Conservation (phyloP, 2,888 invertebrate species). For the Pteria penguin region DNA sequence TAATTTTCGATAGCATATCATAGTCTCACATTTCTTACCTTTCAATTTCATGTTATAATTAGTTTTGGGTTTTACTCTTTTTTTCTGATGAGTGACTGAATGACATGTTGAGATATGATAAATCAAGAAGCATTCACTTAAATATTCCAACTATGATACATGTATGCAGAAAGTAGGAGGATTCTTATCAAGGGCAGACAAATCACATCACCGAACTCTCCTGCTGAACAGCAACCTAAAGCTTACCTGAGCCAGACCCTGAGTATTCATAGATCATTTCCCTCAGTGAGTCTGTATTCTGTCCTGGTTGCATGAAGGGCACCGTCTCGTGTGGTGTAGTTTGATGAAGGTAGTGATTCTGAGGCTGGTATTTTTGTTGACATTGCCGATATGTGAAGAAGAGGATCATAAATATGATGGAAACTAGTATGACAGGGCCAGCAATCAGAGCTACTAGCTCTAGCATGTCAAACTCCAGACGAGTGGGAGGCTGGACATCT, state of each 20-base stretch:
- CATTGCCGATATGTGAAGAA: constrained; percentile 62
- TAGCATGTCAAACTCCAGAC: constrained; percentile 80
- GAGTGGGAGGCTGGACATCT: constrained; percentile 19
- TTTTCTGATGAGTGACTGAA: too few species aligned
- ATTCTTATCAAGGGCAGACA: too few species aligned
- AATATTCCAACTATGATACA: too few species aligned
- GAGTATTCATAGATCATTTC: constrained; percentile 82
- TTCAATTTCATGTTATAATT: too few species aligned
- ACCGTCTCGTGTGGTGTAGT: constrained; percentile 61
- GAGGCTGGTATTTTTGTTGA: constrained; percentile 45
- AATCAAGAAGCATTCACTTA: too few species aligned
- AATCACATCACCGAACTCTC: too few species aligned
- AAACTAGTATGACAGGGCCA: constrained; percentile 85
- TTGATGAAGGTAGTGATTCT: constrained; percentile 37
- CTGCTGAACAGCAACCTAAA: constrained; percentile 1
- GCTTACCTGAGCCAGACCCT: constrained; percentile 93
- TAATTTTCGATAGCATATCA: too few species aligned
- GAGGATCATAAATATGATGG: constrained; percentile 84
- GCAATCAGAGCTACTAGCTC: constrained; percentile 87
- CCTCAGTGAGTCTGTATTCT: constrained; percentile 59
- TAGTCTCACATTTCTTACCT: too few species aligned
- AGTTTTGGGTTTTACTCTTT: too few species aligned
- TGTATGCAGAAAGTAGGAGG: too few species aligned
- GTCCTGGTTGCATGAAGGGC: constrained; percentile 64
- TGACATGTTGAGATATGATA: too few species aligned